Evolutionary conservation across 30 jellyfish, hydroid and myxozoan species (phyloP).

Genomic region (Chrysaora quinquecirrha): DNA sequence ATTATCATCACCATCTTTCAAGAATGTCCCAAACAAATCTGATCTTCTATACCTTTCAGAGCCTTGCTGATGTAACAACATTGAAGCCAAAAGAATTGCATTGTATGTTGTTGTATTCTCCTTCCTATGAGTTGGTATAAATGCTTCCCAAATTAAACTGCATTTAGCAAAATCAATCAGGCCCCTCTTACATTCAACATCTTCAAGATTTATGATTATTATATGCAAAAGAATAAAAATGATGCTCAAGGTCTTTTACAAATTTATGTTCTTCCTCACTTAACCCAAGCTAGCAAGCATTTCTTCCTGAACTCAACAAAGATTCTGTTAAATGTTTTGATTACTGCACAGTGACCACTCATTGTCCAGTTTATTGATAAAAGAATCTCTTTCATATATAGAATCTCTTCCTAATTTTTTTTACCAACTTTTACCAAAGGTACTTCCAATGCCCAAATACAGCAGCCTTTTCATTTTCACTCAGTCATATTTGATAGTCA

Average conservation of each 20-base stretch:
- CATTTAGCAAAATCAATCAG: constrained; percentile 37
- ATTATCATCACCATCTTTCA: not conserved
- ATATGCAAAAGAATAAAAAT: constrained; percentile 36
- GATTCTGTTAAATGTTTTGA: constrained; percentile 15
- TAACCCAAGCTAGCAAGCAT: constrained; percentile 6
- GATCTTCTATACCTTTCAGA: constrained; percentile 42
- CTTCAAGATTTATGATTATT: constrained; percentile 26
- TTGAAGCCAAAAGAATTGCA: constrained; percentile 2
- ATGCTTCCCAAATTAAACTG: constrained; percentile 22
- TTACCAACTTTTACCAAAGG: constrained; percentile 11
- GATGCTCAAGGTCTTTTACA: constrained; percentile 24
- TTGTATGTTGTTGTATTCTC: constrained; percentile 37
- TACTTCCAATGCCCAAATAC: not conserved
- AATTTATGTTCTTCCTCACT: constrained; percentile 21
- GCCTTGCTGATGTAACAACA: constrained; percentile 39
- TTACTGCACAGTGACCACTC: constrained; percentile 30
- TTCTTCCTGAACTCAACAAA: constrained; percentile 32
- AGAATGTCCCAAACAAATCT: constrained; percentile 19
- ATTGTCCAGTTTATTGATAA: constrained; percentile 24
- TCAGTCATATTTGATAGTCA: too few relatives aligned
- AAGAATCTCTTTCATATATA: constrained; percentile 32
- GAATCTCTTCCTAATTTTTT: not conserved
- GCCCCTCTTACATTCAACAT: constrained; percentile 45
- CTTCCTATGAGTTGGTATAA: constrained; percentile 8
- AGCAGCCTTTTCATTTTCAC: not conserved